phyloP scores from a whole-genome alignment of 37 sponge, comb jelly and placozoan genomes.

The Cladorhizidae sp. region DNA sequence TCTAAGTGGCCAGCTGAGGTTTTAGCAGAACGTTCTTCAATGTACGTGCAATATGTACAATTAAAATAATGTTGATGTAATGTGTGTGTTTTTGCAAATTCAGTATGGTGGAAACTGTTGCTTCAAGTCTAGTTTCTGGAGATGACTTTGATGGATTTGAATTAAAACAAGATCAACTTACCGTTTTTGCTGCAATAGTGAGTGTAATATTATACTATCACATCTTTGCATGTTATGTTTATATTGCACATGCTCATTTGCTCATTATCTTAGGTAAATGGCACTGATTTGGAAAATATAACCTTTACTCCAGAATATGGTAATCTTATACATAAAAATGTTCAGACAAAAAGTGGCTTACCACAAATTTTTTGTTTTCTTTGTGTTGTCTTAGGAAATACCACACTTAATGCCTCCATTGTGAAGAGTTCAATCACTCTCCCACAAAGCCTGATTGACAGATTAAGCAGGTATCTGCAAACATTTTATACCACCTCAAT shows the following conservation, averaged over 20 bases:
- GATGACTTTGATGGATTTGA: slow-evolving; percentile 1
- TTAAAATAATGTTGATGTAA: background rate
- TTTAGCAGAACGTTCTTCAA: slow-evolving; percentile 15
- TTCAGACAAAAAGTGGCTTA: background rate
- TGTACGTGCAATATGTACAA: background rate
- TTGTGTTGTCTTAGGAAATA: background rate
- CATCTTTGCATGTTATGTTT: background rate
- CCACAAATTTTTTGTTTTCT: background rate
- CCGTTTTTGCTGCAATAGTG: slow-evolving; percentile 32
- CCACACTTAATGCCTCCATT: background rate
- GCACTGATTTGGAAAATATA: too few species aligned
- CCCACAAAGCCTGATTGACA: background rate
- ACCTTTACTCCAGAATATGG: background rate
- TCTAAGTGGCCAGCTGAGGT: slow-evolving; percentile 42
- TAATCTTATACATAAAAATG: background rate
- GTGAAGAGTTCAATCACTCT: slow-evolving; percentile 2
- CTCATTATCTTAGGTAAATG: too few species aligned
- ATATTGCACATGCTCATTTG: too few species aligned
- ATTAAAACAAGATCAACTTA: slow-evolving; percentile 12
- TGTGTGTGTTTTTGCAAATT: background rate
- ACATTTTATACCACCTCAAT: background rate
- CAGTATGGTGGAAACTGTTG: slow-evolving; percentile 34
- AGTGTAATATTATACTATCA: background rate
- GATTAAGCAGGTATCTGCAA: background rate
- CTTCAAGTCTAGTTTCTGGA: slow-evolving; percentile 1